Evolutionary conservation across 2,797 vertebrate species (phyloP), one percentile per base, ranked within the genome.

Genomic region (Zalophus californianus): DNA sequence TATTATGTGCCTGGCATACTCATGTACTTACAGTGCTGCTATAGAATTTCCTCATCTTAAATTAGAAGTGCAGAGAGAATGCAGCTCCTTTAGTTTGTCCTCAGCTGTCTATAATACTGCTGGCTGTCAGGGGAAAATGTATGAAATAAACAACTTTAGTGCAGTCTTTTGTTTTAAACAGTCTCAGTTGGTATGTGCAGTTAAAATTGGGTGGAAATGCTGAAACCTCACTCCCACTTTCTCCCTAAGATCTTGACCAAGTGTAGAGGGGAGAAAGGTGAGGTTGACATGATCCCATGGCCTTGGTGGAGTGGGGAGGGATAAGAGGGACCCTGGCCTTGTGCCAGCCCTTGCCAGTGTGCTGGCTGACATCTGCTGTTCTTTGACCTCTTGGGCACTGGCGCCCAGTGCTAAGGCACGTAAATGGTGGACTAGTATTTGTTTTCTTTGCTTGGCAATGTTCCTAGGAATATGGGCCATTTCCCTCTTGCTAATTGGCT

Each of bases 401-500:
- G 88, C 11, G 50, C 3, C 58, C 32, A 9, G 7, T 72, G 27
- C 41, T 38, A 4, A 1, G 25, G 15, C 11, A 14, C 35, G 10
- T 35, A 60, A 8, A 89, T 83, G 12, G n/a, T 52, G 44, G 83
- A 91, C 48, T 72, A 58, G 64, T 83, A 16, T 66, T 48, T 96
- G 52, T 97, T 64, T 62, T 96, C 90, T 95, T 77, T 77, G 5
- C 23, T 78, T 97, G 93, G 78, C 92, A 98, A 27, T 94, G 52
- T 83, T 96, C 66, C 50, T 75, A 79, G 68, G 48, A 88, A 6
- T 32, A 18, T 1, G 90, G 38, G 2, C 48, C n/a, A 2, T 84
- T 82, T 88, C 5, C 7, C 13, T 92, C 41, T 82, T 32, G 14
- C 35, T 66, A n/a, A 50, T 14, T 75, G 58, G n/a, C 20, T 58